Percentiles rank a stretch among this genome's conserved stretches.
phyloP scores from a whole-genome alignment of 1,140 invertebrate genomes.

The Delia radicum region DNA sequence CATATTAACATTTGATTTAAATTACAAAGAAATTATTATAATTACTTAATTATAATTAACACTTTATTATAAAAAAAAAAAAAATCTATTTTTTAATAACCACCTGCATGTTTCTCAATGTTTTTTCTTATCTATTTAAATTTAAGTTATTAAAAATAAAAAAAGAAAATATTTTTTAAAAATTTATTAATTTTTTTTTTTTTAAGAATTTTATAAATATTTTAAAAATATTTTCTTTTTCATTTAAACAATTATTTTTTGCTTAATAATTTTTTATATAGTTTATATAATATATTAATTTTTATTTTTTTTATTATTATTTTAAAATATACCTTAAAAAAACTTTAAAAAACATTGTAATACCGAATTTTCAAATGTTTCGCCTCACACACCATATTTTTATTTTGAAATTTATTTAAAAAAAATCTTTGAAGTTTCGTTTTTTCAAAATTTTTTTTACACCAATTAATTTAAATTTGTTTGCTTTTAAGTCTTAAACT shows the following conservation, averaged over 20 bases:
- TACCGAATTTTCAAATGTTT: conserved; percentile 57
- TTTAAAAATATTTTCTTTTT: neutral
- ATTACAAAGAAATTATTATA: neutral
- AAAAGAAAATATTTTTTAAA: neutral
- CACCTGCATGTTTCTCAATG: conserved; percentile 55
- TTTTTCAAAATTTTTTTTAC: neutral
- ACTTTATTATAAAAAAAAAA: conserved; percentile 9
- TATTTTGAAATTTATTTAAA: conserved; percentile 37
- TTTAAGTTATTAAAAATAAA: neutral
- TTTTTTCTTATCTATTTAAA: conserved; percentile 30
- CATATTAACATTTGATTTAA: conserved; percentile 13
- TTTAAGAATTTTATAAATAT: conserved; percentile 5
- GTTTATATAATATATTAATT: conserved; percentile 5
- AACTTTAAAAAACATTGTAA: conserved; percentile 42
- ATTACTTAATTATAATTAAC: conserved; percentile 26
- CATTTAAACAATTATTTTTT: conserved; percentile 8
- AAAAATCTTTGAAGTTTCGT: conserved; percentile 30
- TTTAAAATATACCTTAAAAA: conserved; percentile 13
- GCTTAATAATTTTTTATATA: neutral
- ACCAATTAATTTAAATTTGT: neutral
- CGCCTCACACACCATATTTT: conserved; percentile 46
- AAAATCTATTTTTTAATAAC: conserved; percentile 9
- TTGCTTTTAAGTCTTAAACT: conserved; percentile 13
- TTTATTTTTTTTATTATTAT: conserved; percentile 14
- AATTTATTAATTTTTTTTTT: neutral